Conservation (phyloP, 1,140 invertebrate genomes). For the Eueides isabella region DNA sequence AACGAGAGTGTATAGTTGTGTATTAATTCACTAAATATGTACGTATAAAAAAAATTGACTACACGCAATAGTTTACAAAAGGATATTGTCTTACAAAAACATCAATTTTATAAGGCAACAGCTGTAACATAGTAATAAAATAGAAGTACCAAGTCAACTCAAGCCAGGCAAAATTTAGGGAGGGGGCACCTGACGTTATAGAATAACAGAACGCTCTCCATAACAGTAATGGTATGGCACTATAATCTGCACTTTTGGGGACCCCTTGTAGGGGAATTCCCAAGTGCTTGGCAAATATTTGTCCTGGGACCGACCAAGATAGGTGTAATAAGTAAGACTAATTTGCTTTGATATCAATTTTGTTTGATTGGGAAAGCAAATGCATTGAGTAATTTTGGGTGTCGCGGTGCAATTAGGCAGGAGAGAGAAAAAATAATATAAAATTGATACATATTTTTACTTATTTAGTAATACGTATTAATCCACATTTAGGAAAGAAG, state of each 20-base stretch:
- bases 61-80: not conserved
- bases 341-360: conserved; percentile 9
- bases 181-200: conserved; percentile 30
- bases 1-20: too few relatives aligned
- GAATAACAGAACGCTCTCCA: conserved; percentile 29
- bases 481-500: too few relatives aligned
- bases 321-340: conserved; percentile 5
- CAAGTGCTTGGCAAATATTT: conserved; percentile 24
- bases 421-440: not conserved
- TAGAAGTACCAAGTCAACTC: conserved; percentile 18
- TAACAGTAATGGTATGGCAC: conserved; percentile 19
- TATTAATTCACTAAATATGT: not conserved
- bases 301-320: not conserved
- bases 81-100: not conserved
- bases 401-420: not conserved
- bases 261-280: conserved; percentile 9
- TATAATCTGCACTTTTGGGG: conserved; percentile 15
- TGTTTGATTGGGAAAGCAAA: not conserved
- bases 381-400: not conserved
- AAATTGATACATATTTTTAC: too few relatives aligned
- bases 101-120: conserved; percentile 18
- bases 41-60: not conserved
- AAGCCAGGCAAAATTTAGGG: conserved; percentile 20
- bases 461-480: too few relatives aligned
- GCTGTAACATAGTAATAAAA: conserved; percentile 16